A percentile compares a stretch with the other conserved stretches of the same genome.
Evolutionary conservation across 2,113 vertebrate species (phyloP).

Genomic region (Excalfactoria chinensis): DNA sequence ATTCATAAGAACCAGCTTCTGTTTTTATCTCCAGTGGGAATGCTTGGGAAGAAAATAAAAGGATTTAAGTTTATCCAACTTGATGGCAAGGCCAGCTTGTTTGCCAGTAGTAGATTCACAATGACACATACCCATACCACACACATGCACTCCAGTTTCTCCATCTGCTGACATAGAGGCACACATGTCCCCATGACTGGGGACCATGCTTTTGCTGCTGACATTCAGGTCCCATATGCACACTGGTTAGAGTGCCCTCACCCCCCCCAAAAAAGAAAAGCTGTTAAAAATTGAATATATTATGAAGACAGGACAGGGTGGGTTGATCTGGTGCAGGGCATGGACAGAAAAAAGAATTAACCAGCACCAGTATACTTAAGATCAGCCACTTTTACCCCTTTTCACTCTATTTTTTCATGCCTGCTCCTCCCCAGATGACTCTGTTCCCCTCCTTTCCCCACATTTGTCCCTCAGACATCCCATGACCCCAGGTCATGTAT

Average conservation of each 20-base stretch:
- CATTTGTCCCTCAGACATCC: background rate
- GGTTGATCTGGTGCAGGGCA: fast-evolving
- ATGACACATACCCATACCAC: background rate
- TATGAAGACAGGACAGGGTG: background rate
- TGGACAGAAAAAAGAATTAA: fast-evolving
- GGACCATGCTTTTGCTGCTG: background rate
- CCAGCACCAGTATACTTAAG: background rate
- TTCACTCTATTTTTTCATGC: background rate
- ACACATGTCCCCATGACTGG: fast-evolving
- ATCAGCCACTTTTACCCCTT: background rate
- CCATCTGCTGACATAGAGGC: background rate
- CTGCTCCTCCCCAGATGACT: background rate
- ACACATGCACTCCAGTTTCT: fast-evolving
- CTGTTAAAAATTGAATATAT: background rate
- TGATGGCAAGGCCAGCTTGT: background rate
- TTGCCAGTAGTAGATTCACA: background rate
- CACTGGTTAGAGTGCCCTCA: background rate
- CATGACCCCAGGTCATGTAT: background rate
- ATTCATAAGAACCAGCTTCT: background rate
- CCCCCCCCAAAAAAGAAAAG: background rate
- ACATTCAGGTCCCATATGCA: background rate
- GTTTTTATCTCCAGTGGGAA: background rate
- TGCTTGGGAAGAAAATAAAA: background rate
- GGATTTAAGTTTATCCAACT: background rate
- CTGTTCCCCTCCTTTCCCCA: background rate